Conservation (phyloP, 2,797 vertebrate genomes). For the Bufotes viridis region DNA sequence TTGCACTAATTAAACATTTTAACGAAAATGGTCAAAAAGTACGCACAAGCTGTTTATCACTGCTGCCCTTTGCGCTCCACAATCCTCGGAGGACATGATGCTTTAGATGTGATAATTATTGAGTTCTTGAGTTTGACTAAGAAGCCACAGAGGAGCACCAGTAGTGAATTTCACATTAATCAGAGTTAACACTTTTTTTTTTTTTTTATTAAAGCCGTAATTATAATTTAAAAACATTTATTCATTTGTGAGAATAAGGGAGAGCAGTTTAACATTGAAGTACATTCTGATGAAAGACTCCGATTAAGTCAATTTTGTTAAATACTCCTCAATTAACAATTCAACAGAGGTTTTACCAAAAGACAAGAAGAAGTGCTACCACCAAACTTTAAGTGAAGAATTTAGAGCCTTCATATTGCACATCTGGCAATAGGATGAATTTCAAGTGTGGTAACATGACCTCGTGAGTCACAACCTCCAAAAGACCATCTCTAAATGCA, state of each 20-base stretch:
- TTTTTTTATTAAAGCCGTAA: constrained; percentile 68
- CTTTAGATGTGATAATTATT: constrained; percentile 72
- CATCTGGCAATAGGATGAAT: background rate
- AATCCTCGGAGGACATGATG: constrained; percentile 67
- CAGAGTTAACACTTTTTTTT: constrained; percentile 68
- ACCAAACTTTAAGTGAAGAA: background rate
- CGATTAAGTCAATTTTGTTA: constrained; percentile 12
- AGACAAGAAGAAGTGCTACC: background rate
- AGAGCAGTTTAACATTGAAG: constrained; percentile 18
- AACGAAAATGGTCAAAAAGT: constrained; percentile 69
- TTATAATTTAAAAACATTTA: constrained; percentile 66
- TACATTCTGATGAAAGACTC: constrained; percentile 24
- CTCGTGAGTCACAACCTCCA: background rate
- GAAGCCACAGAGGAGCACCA: constrained; percentile 69
- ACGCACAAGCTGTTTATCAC: constrained; percentile 69
- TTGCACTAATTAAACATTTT: constrained; percentile 71
- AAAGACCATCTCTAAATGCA: background rate
- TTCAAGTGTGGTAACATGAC: background rate
- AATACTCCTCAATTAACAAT: constrained; percentile 16
- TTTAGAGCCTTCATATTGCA: background rate
- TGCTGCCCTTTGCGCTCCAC: constrained; percentile 67
- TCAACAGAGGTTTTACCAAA: constrained; percentile 14
- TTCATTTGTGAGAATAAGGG: constrained; percentile 64
- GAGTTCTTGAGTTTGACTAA: constrained; percentile 68
- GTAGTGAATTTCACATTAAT: constrained; percentile 71